Evolutionary conservation across 2,797 vertebrate species (phyloP), one percentile per base, ranked within the genome.

Genomic region (Picus viridis): DNA sequence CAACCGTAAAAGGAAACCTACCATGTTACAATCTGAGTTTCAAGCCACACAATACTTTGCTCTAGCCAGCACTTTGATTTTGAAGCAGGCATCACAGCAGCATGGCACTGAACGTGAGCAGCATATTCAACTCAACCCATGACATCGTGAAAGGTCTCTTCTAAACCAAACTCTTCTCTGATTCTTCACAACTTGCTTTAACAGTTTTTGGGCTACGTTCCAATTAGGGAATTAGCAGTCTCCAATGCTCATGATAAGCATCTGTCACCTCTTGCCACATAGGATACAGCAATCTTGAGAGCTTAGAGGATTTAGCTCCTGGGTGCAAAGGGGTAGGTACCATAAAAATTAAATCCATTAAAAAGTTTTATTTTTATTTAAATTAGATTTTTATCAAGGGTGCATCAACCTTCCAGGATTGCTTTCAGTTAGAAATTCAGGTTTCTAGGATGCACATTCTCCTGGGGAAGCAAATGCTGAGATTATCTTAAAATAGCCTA

Each of bases 401-500:
- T 91, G 30, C 20, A 51, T 7, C 58, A 73, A 83, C 76, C 68
- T 94, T 86, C 41, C 54, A 5, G 79, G 49, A 39, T 58, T 78
- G 18, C 63, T 86, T 93, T 86, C 54, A 70, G 36, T 43, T 43
- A 72, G 41, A 93, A 94, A 95, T 93, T 89, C 54, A 91, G 95
- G 92, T 96, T 95, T 96, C 90, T 94, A 67, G 89, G 89, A 53
- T 95, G 36, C 4, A 0, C 3, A 0, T 43, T 90, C 92, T 78
- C 82, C 53, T 73, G 90, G 61, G 85, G 74, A 95, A 78, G 17
- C 7, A 70, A 87, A 67, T 69, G 23, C 64, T 78, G 86, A 78
- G 16, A 36, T 79, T 87, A 58, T 61, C 77, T 90, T 86, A 73
- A 95, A 82, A 84, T 82, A 90, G 41, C 49, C 41, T 45, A 17